Evolutionary conservation across 2,113 vertebrate genomes (phyloP).

Genomic region (Sigmodon hispidus): DNA sequence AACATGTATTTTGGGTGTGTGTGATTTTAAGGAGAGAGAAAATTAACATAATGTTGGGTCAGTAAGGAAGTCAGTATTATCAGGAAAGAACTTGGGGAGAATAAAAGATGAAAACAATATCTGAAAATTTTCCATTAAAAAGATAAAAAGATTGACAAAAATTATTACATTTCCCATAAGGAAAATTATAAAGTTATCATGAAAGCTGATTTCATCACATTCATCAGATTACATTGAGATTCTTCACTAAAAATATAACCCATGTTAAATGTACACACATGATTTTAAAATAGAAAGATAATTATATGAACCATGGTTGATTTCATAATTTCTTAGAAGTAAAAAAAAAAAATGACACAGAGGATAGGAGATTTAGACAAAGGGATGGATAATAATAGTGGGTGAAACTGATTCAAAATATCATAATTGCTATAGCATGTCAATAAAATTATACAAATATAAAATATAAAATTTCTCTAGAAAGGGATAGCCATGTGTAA

Average conservation of each 20-base stretch:
- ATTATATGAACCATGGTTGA: background rate
- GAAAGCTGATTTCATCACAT: background rate
- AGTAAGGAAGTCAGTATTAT: background rate
- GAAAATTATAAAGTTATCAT: background rate
- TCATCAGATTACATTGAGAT: background rate
- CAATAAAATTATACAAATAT: no score
- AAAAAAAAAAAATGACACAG: background rate
- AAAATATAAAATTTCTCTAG: background rate
- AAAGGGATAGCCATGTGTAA: background rate
- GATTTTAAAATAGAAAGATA: background rate
- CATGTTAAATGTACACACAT: background rate
- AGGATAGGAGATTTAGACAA: background rate
- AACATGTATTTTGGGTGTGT: background rate
- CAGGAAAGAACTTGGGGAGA: background rate
- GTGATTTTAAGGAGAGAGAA: background rate
- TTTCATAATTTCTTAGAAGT: background rate
- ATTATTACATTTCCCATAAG: background rate
- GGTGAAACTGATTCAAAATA: background rate
- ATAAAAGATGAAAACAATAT: background rate
- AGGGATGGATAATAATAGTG: background rate
- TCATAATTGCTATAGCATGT: background rate
- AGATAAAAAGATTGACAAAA: background rate
- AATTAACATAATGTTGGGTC: background rate
- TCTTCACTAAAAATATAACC: background rate
- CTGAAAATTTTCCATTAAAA: background rate